phyloP scores from a whole-genome alignment of 2,113 vertebrate genomes.

The Felis chaus region DNA sequence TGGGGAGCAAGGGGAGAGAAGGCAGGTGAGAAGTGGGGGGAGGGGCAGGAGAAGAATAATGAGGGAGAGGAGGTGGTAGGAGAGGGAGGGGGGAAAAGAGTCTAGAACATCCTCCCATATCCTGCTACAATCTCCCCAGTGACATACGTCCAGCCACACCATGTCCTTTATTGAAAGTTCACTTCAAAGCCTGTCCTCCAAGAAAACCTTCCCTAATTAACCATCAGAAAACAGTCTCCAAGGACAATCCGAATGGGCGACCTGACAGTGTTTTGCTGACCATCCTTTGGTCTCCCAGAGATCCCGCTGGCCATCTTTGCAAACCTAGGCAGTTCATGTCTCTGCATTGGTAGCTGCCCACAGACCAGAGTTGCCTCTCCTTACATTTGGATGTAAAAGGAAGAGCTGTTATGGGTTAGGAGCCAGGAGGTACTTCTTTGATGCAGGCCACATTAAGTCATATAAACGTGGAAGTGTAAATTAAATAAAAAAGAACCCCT shows the following conservation, averaged over 20 bases:
- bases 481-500: slow-evolving; percentile 56
- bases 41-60: not conserved
- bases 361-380: not conserved
- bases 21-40: not conserved
- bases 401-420: not conserved
- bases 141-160: not conserved
- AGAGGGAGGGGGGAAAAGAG: not conserved
- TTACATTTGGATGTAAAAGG: slow-evolving; percentile 26
- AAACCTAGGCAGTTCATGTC: not conserved
- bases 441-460: not conserved
- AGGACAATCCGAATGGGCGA: not conserved
- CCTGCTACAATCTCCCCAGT: not conserved
- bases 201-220: not conserved
- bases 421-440: slow-evolving; percentile 52
- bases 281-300: slow-evolving; percentile 20
- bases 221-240: not conserved
- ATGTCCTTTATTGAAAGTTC: not conserved
- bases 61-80: not conserved
- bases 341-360: not conserved
- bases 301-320: not conserved
- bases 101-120: not conserved
- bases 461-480: slow-evolving; percentile 55
- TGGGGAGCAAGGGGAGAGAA: not conserved
- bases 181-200: slow-evolving; percentile 9
- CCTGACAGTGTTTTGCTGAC: not conserved